Percentiles rank a stretch among this genome's conserved stretches.
Conservation (phyloP, 2,888 invertebrate genomes). For the Koerneria pararmatus region DNA sequence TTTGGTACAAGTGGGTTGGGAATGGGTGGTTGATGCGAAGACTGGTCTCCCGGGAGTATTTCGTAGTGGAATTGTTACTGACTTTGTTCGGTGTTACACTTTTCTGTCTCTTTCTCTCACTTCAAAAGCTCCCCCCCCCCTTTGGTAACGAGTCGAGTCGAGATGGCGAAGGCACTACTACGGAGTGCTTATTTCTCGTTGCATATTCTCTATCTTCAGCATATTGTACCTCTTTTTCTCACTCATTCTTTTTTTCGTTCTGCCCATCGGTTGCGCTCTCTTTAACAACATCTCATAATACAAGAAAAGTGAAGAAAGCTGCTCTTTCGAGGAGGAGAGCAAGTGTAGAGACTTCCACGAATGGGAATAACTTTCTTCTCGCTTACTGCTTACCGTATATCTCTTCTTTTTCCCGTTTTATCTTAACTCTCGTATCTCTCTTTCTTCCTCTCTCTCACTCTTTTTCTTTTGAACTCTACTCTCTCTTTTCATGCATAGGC, state of each 20-base stretch:
- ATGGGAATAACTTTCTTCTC: slow-evolving; percentile 6
- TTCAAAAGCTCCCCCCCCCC: background rate
- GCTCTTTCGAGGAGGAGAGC: slow-evolving; percentile 5
- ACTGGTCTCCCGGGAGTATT: background rate
- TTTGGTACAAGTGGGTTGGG: too few relatives aligned
- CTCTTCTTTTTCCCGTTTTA: too few relatives aligned
- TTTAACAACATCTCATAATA: too few relatives aligned
- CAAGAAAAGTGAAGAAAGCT: too few relatives aligned
- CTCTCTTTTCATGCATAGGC: background rate
- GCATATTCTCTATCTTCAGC: too few relatives aligned
- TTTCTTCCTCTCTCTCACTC: background rate
- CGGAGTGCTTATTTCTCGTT: too few relatives aligned
- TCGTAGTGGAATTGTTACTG: slow-evolving; percentile 4
- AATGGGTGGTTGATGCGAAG: slow-evolving; percentile 11
- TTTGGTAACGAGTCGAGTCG: slow-evolving; percentile 3
- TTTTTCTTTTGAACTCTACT: background rate
- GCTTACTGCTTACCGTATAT: background rate
- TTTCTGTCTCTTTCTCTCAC: background rate
- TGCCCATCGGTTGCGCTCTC: too few relatives aligned
- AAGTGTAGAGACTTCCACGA: slow-evolving; percentile 3
- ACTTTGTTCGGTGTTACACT: slow-evolving; percentile 4
- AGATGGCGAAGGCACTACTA: too few relatives aligned
- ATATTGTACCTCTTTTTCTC: too few relatives aligned
- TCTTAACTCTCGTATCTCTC: too few relatives aligned
- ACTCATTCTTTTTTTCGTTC: too few relatives aligned